Evolutionary conservation across 2,888 invertebrate genomes (phyloP).

Genomic region (Rhodophaea formosa): DNA sequence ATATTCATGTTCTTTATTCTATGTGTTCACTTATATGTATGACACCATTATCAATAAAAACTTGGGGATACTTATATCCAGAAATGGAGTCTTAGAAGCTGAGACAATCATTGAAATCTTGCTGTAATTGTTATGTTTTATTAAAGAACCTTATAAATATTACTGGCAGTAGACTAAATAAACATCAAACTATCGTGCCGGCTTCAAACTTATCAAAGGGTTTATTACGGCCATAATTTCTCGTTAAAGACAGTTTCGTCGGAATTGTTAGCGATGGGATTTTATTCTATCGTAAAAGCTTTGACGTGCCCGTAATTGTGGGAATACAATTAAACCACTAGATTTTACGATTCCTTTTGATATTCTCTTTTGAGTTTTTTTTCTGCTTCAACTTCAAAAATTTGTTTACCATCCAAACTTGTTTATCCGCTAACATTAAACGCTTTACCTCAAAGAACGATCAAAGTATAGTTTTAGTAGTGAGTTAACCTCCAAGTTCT

Average conservation of each 20-base stretch:
- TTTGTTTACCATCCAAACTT: background rate
- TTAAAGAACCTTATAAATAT: no score
- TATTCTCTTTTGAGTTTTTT: background rate
- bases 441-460: no score
- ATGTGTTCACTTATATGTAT: no score
- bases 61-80: no score
- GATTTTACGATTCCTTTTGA: constrained; percentile 1
- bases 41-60: no score
- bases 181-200: constrained; percentile 1
- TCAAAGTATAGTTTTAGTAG: no score
- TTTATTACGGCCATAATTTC: constrained; percentile 9
- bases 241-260: constrained; percentile 15
- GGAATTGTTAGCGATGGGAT: background rate
- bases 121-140: no score
- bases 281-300: constrained; percentile 6
- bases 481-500: no score
- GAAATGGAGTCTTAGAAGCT: no score
- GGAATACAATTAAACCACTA: constrained; percentile 15
- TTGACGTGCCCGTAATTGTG: constrained; percentile 6
- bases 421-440: background rate
- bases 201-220: constrained; percentile 1
- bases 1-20: no score
- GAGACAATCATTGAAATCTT: no score
- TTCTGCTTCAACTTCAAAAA: background rate
- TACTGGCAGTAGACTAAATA: background rate